These are phyloP conservation scores for Bagarius yarrelli DNA, from an alignment of 2,113 vertebrate genomes.

Conservation along the genomic window DNA sequence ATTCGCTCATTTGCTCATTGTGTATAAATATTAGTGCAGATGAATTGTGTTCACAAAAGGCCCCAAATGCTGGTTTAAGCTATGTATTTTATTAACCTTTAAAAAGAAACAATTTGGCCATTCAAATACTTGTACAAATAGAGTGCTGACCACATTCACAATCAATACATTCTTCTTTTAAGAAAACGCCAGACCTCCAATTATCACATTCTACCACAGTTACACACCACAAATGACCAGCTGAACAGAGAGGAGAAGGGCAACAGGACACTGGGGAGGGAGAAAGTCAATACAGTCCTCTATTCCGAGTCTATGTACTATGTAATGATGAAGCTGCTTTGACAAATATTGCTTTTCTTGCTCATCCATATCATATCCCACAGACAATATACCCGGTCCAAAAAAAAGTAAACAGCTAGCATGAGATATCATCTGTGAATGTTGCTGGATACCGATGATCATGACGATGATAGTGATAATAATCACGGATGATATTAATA, in stretches of 20 bases:
- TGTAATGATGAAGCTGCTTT: conserved; percentile 47
- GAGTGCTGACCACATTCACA: conserved; percentile 39
- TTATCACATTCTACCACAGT: conserved; percentile 49
- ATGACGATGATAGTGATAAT: not conserved
- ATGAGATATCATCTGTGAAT: not conserved
- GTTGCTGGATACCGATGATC: not conserved
- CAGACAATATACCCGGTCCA: not conserved
- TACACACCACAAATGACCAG: conserved; percentile 49
- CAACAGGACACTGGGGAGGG: conserved; percentile 38
- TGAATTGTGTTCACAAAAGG: not conserved
- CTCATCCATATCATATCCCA: conserved; percentile 14
- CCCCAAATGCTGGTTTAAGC: conserved; percentile 22
- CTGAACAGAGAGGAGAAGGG: conserved; percentile 38
- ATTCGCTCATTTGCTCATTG: not conserved
- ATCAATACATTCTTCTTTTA: conserved; percentile 49
- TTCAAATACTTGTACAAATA: conserved; percentile 41
- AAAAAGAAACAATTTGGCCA: conserved; percentile 44
- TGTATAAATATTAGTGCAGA: not conserved
- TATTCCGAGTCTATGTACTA: conserved; percentile 40
- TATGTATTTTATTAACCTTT: conserved; percentile 48
- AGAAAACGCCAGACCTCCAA: conserved; percentile 48
- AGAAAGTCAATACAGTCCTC: conserved; percentile 44
- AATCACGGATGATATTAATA: not conserved
- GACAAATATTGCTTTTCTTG: conserved; percentile 43
- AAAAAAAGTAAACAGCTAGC: not conserved